Base-by-base conservation (phyloP, 2,888 invertebrate species). In the Protophormia terraenovae region DNA sequence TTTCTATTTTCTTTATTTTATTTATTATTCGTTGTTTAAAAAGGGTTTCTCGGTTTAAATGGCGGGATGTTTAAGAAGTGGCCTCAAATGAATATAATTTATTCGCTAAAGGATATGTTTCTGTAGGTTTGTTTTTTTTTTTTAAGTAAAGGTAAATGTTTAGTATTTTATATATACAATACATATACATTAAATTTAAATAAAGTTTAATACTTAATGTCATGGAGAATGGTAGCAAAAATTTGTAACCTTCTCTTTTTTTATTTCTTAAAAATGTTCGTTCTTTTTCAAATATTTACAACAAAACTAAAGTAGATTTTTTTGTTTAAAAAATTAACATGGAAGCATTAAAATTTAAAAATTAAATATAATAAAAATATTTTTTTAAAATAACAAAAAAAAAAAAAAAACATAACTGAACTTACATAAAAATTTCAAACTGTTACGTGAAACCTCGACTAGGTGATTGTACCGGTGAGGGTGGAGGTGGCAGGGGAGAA, bases 401-500 rank as follows among this genome's bases (percentile, higher is more conserved):
- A n/a, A n/a, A n/a, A n/a, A n/a, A n/a, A n/a, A n/a, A 4, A 79
- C 60, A 71, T 12, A 73, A 76, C 50, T 4, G 12, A 66, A 84
- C 76, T 91, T 92, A 92, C 89, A 92, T 91, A 85, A 89, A 91
- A 86, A 90, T 91, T 90, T 92, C 92, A 82, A 91, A 92, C 90
- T 92, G 92, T 91, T 92, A 92, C 92, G 92, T 92, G 83, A 92
- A 94, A 24, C 94, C 93, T 35, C 93, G 92, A 86, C 93, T 93
- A 53, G 93, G 93, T 41, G 94, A 93, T 86, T 95, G 95, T 64
- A 95, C 95, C 19, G 97, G 97, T 53, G 97, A 97, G 29, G 97
- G 97, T 8, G 98, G 97, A 10, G 98, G 98, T 41, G 96, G 96
- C 84, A 95, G 92, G 3, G 96, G 97, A 92, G 96, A 96, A 89